A percentile compares a stretch with the other conserved stretches of the same genome.
Conservation (phyloP, 2,797 vertebrate genomes). For the Tauraco hartlaubi region DNA sequence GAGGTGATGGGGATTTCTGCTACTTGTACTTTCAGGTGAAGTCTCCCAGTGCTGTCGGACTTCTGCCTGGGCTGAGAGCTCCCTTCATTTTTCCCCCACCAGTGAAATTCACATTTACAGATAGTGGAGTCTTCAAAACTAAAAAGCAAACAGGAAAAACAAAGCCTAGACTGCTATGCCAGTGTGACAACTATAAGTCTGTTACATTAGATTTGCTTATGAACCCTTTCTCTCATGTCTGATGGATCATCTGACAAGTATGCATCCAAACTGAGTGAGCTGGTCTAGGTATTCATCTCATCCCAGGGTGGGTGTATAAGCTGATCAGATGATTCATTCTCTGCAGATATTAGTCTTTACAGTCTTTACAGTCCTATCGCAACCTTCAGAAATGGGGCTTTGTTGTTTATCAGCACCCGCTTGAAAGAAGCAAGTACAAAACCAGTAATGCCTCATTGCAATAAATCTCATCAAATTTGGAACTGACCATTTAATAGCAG, state of each 20-base stretch:
- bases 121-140: neutral
- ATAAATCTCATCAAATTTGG: neutral
- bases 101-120: neutral
- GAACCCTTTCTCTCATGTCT: neutral
- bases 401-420: neutral
- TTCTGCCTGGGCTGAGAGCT: neutral
- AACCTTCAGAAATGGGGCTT: neutral
- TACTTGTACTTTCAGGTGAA: neutral
- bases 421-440: neutral
- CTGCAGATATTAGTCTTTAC: conserved; percentile 2
- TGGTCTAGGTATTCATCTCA: neutral
- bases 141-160: neutral
- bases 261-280: neutral
- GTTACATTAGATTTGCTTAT: neutral
- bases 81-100: neutral
- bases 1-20: neutral
- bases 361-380: neutral
- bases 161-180: neutral
- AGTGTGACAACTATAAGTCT: neutral
- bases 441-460: neutral
- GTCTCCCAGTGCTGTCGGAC: neutral
- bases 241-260: neutral
- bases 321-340: neutral
- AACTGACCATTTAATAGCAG: neutral
- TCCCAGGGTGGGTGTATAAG: neutral